Evolutionary conservation across 2,888 invertebrate species (phyloP), one percentile per base, ranked within the genome.

Genomic region (Ferrisia virgata): DNA sequence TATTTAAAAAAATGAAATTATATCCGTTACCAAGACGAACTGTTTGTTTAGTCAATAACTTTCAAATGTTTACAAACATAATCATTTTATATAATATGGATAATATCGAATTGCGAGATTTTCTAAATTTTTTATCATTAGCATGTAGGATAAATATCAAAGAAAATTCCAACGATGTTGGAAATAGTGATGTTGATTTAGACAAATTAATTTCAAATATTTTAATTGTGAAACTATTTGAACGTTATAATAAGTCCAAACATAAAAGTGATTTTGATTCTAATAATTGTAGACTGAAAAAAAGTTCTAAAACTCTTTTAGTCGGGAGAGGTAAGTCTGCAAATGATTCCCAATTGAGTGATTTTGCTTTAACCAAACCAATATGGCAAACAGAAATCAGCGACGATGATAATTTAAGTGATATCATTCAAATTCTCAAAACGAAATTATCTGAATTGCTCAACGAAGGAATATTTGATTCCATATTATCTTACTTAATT

Each of bases 391-490:
- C 11, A 8, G 43, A 53, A 53, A 28, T 47, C 8, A n/a, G 18
- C 18, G 76, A 83, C 5, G 28, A 40, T 11, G 83, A 83, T 47
- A 39, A 43, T 47, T 47, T 83, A n/a, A 47, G 25, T 11, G 72
- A 76, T 31, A 43, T 83, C n/a, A 31, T 83, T 31, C 43, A 76
- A 76, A 18, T 86, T 79, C 85, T 88, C 87, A 89, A 89, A 88
- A 89, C 86, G 86, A 89, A 88, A 87, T 86, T 89, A 85, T 91
- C 91, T 86, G 89, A 94, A 89, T 92, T 95, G 0, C 91, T 96
- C 85, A 93, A 93, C 79, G 95, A 95, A 89, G 95, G 95, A 13
- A 91, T 96, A 85, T 89, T 95, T 79, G 96, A 96, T 89, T 94
- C 95, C 0, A 93, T 96, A 85, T 88, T 95, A 79, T 94, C 95